Evolutionary conservation across 2,888 invertebrate genomes (phyloP).

Genomic region (Sturmia bella): DNA sequence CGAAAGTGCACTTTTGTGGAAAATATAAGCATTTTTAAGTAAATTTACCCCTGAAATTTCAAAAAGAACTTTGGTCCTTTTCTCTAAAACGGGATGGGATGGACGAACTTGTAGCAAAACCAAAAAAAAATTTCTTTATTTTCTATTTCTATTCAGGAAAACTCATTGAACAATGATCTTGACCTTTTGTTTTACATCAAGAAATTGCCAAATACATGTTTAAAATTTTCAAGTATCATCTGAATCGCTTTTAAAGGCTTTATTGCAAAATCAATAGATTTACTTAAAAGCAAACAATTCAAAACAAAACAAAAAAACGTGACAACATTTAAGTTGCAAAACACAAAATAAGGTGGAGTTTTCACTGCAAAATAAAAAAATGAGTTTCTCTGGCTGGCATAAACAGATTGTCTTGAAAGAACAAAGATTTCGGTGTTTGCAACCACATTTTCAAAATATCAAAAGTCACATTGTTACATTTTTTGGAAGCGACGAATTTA

Average conservation of each 20-base stretch:
- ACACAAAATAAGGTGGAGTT: constrained; percentile 35
- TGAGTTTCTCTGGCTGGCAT: neutral
- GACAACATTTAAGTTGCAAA: constrained; percentile 39
- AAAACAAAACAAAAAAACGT: constrained; percentile 25
- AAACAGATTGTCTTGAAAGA: neutral
- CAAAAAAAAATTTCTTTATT: too few species aligned
- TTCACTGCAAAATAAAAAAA: constrained; percentile 22
- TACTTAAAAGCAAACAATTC: neutral
- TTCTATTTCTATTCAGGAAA: too few species aligned
- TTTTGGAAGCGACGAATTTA: neutral
- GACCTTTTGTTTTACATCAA: neutral
- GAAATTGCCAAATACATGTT: neutral
- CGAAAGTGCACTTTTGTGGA: too few species aligned
- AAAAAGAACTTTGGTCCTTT: too few species aligned
- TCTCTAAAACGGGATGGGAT: too few species aligned
- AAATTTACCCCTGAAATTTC: too few species aligned
- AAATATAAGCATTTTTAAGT: too few species aligned
- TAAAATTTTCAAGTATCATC: too few species aligned
- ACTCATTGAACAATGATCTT: neutral
- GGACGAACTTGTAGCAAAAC: too few species aligned
- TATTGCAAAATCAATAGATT: too few species aligned
- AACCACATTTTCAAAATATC: constrained; percentile 6
- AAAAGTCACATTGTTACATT: constrained; percentile 9
- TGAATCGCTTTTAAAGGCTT: too few species aligned
- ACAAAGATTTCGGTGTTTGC: constrained; percentile 2